Evolutionary conservation across 2,797 vertebrate genomes (phyloP), one percentile per base, ranked within the genome.

Genomic region (Pangasius djambal): DNA sequence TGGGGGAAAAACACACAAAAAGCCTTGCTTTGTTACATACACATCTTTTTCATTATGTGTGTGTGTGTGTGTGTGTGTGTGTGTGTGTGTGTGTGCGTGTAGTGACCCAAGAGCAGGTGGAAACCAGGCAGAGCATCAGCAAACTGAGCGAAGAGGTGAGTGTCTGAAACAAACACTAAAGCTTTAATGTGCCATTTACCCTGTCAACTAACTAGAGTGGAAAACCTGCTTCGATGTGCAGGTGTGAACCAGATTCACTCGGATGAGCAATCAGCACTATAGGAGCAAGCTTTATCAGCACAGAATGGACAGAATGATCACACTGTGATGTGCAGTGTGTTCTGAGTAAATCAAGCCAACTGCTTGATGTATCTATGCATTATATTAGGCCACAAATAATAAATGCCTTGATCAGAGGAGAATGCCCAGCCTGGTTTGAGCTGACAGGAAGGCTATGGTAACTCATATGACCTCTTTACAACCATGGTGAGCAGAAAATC

Each of bases 141-240:
- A 94, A 94, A 87, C 91, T 95, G 69, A 95, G 93, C 63, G 92
- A 94, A 48, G 94, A 95, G 93, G 94, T 94, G 86, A 93, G 91
- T 84, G 25, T 57, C 40, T 83, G 77, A 69, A 55, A 85, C 31
- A 67, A 55, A n/a, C 40, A 83, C 57, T 37, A 37, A 78, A 63
- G 75, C 82, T 65, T 55, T 61, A 69, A 72, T 20, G n/a, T 48
- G 34, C 40, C 50, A 61, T 85, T 72, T 69, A 72, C 57, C 18
- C 55, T 61, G 50, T n/a, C 52, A 69, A 65, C n/a, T 67, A 74
- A 48, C 65, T 63, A 65, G 44, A 85, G 81, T 79, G 50, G 61
- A 87, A 86, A 87, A 77, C 81, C 52, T 61, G 69, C 61, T 25
- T 50, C 3, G 10, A 55, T 63, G 48, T 65, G 44, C 85, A 85